Conservation (phyloP, 2,113 vertebrate species). For the Galbula dea region DNA sequence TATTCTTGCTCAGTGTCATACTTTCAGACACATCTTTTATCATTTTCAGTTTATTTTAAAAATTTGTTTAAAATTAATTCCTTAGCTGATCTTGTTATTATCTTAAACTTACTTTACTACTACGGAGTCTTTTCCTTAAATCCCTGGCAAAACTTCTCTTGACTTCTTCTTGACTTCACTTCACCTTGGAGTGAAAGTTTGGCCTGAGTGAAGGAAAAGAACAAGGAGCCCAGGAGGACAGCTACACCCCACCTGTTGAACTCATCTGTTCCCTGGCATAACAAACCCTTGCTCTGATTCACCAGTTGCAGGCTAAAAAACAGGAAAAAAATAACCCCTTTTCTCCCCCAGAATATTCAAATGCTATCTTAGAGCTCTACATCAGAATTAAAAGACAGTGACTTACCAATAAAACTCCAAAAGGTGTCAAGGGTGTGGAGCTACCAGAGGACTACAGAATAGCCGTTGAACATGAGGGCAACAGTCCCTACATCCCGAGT, state of each 20-base stretch:
- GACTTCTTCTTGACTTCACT: slow-evolving; percentile 29
- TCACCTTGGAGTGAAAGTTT: slow-evolving; percentile 1
- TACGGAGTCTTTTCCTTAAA: slow-evolving; percentile 9
- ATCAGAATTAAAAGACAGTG: neutral
- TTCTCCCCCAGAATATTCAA: neutral
- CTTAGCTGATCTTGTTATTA: neutral
- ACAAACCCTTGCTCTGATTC: neutral
- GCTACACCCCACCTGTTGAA: neutral
- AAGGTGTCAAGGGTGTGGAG: neutral
- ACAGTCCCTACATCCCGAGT: slow-evolving; percentile 6
- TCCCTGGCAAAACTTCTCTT: neutral
- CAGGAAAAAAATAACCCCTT: neutral
- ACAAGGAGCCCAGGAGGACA: neutral
- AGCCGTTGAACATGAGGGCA: neutral
- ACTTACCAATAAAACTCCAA: slow-evolving; percentile 8
- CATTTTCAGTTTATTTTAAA: neutral
- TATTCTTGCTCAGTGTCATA: neutral
- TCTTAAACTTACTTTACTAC: slow-evolving; percentile 15
- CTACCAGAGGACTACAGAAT: neutral
- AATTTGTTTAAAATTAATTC: neutral
- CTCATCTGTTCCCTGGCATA: neutral
- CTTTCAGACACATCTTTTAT: neutral
- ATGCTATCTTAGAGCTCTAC: neutral
- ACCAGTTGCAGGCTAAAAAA: neutral
- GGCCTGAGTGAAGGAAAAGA: neutral